Base-by-base conservation (phyloP, 92 coral and sea anemone genomes). In the Phenganax marumi region DNA sequence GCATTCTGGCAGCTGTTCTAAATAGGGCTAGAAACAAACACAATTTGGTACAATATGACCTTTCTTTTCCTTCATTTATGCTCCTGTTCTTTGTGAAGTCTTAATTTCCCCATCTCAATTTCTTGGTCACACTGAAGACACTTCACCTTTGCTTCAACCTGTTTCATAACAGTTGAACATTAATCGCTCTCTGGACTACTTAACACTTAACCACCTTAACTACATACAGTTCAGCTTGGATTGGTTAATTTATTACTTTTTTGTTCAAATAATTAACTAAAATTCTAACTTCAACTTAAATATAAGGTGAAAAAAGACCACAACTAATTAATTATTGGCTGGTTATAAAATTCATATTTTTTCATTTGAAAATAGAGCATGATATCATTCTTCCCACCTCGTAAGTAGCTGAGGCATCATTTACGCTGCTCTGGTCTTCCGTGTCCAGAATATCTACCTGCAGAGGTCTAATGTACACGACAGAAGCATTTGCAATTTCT, bases 101-200 rank as follows among this genome's bases (percentile, higher is more conserved):
- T 84, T 25, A 77, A 73, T 65, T 77, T 84, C 77, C 88, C 76
- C 87, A 84, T 84, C 33, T 77, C 85, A 75, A 84, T 68, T 84
- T 84, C 87, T 75, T 84, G 57, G 84, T 76, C 85, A 79, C 85
- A 85, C 78, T 64, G 75, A 48, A 76, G 74, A 54, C 85, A 85
- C 63, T 78, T 84, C 84, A 84, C 85, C 78, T 49, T 77, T 85
- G 88, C 85, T 85, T 85, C 88, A 58, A 52, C 75, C 88, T 77
- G 77, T 61, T 56, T 64, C 66, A 12, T 62, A 84, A 56, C 16
- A 14, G 21, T 56, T 56, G 21, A 14, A 56, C 63, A 14, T 14
- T 56, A 56, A 56, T 56, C 6, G 21, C 16, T 14, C 63, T 19
- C 16, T 56, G 63, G 17, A 33, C 43, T 33, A 33, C 43, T 33